A percentile compares a stretch with the other conserved stretches of the same genome.
Evolutionary conservation across 2,888 invertebrate genomes (phyloP).

Genomic region (Linnaemya tessellans): DNA sequence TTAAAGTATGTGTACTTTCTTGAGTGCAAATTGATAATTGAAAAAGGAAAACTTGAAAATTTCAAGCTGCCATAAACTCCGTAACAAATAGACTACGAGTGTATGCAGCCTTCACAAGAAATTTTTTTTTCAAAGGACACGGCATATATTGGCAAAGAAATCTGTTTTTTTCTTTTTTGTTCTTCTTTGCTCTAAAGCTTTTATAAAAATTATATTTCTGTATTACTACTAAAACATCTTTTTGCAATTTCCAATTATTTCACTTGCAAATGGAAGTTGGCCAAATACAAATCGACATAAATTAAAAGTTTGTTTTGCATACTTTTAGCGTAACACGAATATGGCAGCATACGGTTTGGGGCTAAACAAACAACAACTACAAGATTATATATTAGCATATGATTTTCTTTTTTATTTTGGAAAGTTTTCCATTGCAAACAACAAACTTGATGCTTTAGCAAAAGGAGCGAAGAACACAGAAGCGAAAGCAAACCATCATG

Average conservation of each 20-base stretch:
- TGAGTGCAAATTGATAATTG: no score
- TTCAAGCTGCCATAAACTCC: no score
- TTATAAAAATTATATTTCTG: not conserved
- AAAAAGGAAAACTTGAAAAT: no score
- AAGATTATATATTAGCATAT: slow-evolving; percentile 9
- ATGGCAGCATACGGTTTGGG: slow-evolving; percentile 2
- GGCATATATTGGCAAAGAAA: not conserved
- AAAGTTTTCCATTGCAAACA: slow-evolving; percentile 18
- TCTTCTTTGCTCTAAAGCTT: not conserved
- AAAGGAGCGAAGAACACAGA: not conserved
- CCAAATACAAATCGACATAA: slow-evolving; percentile 30
- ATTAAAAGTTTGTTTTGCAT: not conserved
- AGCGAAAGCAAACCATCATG: not conserved
- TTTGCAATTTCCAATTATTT: not conserved
- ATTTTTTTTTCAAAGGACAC: not conserved
- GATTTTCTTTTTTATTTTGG: not conserved
- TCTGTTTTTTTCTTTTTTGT: not conserved
- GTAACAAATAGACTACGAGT: no score
- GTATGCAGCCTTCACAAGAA: no score
- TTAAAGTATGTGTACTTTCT: not conserved
- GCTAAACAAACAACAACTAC: slow-evolving; percentile 9
- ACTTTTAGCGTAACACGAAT: not conserved
- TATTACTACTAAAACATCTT: not conserved
- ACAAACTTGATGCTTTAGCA: not conserved
- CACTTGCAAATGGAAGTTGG: slow-evolving; percentile 20